These are phyloP conservation scores for Ceryle rudis DNA, from an alignment of 2,797 vertebrate genomes.

Conservation along the genomic window DNA sequence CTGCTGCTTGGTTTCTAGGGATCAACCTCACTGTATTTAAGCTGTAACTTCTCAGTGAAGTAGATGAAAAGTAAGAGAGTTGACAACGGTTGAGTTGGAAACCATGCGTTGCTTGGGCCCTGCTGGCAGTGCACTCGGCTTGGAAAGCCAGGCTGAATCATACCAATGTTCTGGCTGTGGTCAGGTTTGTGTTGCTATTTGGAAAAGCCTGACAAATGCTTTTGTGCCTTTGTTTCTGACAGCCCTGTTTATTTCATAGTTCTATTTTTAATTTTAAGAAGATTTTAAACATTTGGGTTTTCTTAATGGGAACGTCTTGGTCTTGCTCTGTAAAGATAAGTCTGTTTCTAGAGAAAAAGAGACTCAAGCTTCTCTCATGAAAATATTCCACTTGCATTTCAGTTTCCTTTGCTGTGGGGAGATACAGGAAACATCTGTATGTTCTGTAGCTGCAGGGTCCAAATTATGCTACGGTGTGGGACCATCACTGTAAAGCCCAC, in stretches of 20 bases:
- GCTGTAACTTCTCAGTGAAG: background rate
- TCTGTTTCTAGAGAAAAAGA: background rate
- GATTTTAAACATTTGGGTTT: accelerated
- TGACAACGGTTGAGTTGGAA: background rate
- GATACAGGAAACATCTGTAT: background rate
- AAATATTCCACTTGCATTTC: background rate
- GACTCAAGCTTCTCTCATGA: background rate
- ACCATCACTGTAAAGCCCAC: background rate
- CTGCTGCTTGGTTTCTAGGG: background rate
- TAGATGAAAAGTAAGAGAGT: background rate
- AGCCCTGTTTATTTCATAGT: background rate
- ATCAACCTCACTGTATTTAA: background rate
- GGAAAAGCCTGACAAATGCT: background rate
- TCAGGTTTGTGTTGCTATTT: background rate
- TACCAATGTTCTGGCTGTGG: background rate
- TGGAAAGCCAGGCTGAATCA: background rate
- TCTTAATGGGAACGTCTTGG: background rate
- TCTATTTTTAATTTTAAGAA: background rate
- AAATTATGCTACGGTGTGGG: background rate
- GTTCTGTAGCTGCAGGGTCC: background rate
- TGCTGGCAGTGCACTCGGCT: accelerated
- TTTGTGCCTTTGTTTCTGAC: background rate
- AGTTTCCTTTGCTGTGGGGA: background rate
- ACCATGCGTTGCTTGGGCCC: background rate
- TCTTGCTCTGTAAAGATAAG: background rate